These are phyloP conservation scores for Dicrurus megarhynchus DNA, from an alignment of 2,113 vertebrate species.

Conservation along the genomic window DNA sequence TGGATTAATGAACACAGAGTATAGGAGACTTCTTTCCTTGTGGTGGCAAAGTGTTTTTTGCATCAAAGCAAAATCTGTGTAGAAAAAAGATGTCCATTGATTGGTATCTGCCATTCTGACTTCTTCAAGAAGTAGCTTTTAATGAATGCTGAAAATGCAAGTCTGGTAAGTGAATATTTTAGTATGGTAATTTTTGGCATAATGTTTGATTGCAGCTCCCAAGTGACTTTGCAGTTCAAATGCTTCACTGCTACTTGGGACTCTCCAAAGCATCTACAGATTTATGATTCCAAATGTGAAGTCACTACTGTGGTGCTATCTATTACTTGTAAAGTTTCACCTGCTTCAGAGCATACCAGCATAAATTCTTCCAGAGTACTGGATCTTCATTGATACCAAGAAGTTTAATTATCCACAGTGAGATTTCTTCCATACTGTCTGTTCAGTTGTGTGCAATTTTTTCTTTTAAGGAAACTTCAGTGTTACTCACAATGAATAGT, in stretches of 20 bases:
- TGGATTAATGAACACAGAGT: neutral
- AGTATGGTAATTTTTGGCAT: neutral
- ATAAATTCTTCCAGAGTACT: neutral
- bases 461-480: neutral
- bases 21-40: neutral
- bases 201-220: neutral
- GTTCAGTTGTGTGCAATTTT: neutral
- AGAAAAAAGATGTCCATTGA: neutral
- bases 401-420: neutral
- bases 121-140: neutral
- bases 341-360: neutral
- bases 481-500: neutral
- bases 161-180: neutral
- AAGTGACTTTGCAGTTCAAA: neutral
- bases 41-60: neutral
- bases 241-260: neutral
- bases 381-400: neutral
- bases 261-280: neutral
- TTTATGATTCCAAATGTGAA: neutral
- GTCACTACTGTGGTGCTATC: neutral
- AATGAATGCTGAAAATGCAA: neutral
- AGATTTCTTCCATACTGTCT: neutral
- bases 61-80: neutral
- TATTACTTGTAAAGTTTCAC: neutral
- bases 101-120: neutral